These are phyloP conservation scores for Branchinecta lynchi DNA, from an alignment of 1,140 invertebrate genomes.

Conservation along the genomic window DNA sequence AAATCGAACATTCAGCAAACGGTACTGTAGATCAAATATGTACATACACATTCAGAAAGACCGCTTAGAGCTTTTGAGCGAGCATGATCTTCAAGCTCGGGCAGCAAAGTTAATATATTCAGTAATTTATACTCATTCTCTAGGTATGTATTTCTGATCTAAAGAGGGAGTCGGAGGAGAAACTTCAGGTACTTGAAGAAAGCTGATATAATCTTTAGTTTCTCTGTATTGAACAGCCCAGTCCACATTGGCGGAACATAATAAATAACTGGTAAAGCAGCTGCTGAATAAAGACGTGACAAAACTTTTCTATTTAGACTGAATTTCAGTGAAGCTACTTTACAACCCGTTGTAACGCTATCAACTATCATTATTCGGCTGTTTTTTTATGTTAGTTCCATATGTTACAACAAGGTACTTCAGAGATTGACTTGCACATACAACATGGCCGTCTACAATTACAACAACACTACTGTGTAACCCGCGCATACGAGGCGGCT, in stretches of 20 bases:
- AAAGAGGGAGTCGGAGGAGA: too few species aligned
- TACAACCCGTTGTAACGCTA: not conserved
- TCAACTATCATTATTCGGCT: constrained; percentile 10
- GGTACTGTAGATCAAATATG: constrained; percentile 4
- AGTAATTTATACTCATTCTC: too few species aligned
- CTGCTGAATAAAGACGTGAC: too few species aligned
- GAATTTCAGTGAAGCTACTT: too few species aligned
- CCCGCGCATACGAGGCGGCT: constrained; percentile 7
- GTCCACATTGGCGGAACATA: not conserved
- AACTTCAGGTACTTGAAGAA: constrained; percentile 4
- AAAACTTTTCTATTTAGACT: too few species aligned
- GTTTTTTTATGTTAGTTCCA: constrained; percentile 10
- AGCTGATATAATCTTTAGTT: constrained; percentile 6
- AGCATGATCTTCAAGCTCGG: constrained; percentile 4
- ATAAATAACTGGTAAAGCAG: too few species aligned
- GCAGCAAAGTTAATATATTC: constrained; percentile 6
- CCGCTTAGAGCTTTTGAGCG: not conserved
- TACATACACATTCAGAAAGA: not conserved
- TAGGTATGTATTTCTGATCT: too few species aligned
- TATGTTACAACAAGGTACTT: constrained; percentile 3
- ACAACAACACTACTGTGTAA: too few species aligned
- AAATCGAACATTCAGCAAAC: too few species aligned
- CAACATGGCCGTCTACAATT: too few species aligned
- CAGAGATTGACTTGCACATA: too few species aligned
- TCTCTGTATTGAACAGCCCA: constrained; percentile 9